A percentile compares a stretch with the other conserved stretches of the same genome.
Evolutionary conservation across 2,888 invertebrate species (phyloP).

Genomic region (Eupithecia inturbata): DNA sequence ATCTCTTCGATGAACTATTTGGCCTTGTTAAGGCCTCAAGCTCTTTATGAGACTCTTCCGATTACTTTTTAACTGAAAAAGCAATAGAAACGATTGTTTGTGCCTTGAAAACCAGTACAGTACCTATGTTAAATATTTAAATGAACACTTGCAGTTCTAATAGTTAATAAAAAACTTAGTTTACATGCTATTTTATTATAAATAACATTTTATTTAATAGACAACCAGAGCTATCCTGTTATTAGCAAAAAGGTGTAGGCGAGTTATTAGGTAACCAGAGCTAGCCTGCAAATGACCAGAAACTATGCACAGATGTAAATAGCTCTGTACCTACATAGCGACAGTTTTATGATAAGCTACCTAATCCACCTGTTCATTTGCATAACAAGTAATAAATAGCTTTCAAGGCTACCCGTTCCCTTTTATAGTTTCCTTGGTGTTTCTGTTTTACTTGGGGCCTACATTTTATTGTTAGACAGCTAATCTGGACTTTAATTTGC

Average conservation of each 20-base stretch:
- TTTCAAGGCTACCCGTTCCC: constrained; percentile 60
- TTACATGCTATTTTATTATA: background rate
- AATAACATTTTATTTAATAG: too few species aligned
- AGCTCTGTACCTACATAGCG: background rate
- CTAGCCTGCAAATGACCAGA: background rate
- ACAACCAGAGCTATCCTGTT: background rate
- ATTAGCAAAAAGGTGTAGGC: too few species aligned
- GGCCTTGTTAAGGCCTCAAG: too few species aligned
- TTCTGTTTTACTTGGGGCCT: background rate
- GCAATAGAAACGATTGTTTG: too few species aligned
- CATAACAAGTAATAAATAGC: constrained; percentile 45
- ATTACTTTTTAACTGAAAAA: too few species aligned
- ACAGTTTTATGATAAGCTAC: constrained; percentile 34
- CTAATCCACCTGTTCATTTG: constrained; percentile 47
- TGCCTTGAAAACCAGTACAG: too few species aligned
- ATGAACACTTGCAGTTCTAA: too few species aligned
- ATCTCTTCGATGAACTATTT: too few species aligned
- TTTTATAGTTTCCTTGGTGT: constrained; percentile 11
- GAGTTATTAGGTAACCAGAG: background rate
- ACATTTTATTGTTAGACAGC: background rate
- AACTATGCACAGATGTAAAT: constrained; percentile 25
- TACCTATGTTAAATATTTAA: too few species aligned
- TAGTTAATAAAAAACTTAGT: background rate
- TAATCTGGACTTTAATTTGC: background rate
- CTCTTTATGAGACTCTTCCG: too few species aligned